Base-by-base conservation (phyloP, 2,113 vertebrate genomes). In the Gyps fulvus region DNA sequence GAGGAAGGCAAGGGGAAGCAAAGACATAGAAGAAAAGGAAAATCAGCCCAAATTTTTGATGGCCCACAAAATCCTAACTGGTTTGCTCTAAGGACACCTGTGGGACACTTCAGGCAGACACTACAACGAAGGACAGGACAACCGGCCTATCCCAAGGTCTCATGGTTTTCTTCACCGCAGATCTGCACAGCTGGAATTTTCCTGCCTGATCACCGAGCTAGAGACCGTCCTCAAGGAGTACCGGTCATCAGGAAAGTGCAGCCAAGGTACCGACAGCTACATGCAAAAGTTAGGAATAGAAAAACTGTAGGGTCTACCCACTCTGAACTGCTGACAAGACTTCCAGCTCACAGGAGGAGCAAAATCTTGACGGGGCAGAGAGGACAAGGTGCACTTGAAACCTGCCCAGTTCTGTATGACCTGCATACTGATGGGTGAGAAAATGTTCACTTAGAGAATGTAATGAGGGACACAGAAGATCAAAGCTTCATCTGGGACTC, bases 161-260 rank as follows among this genome's bases (percentile, higher is more conserved):
- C 20, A 16, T 10, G 27, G 10, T 22, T 93, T 88, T 62, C 36
- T 74, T 95, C 32, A 45, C 10, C 7, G 0, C 9, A 27, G 47
- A 42, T 67, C n/a, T 63, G 16, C 20, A 62, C 26, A 70, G 34
- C 9, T 42, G 32, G n/a, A 80, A 50, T 50, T 80, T 47, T 62
- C 45, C 70, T 86, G 69, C 26, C 31, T 71, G 32, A 9, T 34
- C 5, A 10, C 17, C 1, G 2, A 80, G 18, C 26, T 62, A 49
- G 38, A 59, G 36, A 26, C 10, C 6, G 1, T 58, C 8, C 15
- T 38, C 1, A 0, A 54, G 50, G 58, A 42, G 20, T 26, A 50
- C 22, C 0, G 0, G 19, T 38, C 50, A 40, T 7, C 6, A 2
- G 17, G n/a, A 57, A 5, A 70, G 17, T 4, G 4, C 31, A 88